phyloP scores from a whole-genome alignment of 2,888 invertebrate genomes.

The Melanophora roralis region DNA sequence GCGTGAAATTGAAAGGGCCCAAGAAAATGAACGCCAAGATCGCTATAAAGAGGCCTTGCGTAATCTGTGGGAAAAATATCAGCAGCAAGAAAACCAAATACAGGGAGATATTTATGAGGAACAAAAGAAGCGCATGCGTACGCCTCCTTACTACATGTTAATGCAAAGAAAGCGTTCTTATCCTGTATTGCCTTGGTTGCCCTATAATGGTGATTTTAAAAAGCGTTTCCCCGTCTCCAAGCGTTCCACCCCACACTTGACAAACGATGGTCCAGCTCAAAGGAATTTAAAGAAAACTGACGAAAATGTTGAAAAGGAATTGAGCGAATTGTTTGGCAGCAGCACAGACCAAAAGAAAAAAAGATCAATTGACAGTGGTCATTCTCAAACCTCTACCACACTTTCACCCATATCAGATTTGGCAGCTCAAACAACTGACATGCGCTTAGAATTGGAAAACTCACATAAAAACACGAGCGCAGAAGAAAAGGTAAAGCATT shows the following conservation, averaged over 20 bases:
- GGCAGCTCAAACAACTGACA: constrained; percentile 65
- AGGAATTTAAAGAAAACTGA: constrained; percentile 79
- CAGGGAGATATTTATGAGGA: constrained; percentile 73
- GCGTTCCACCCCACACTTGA: constrained; percentile 80
- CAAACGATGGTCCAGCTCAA: constrained; percentile 69
- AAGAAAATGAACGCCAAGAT: constrained; percentile 74
- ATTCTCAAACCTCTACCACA: constrained; percentile 57
- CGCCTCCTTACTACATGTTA: constrained; percentile 72
- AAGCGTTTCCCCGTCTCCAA: constrained; percentile 84
- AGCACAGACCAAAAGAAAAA: constrained; percentile 78
- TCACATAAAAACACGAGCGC: constrained; percentile 48
- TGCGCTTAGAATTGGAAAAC: constrained; percentile 67
- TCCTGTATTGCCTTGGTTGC: constrained; percentile 77
- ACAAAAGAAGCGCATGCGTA: constrained; percentile 72
- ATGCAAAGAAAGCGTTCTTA: constrained; percentile 76
- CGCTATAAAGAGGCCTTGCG: constrained; percentile 74
- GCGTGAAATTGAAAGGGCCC: constrained; percentile 75
- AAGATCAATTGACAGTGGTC: constrained; percentile 74
- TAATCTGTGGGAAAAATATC: constrained; percentile 75
- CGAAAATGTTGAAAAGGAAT: constrained; percentile 83
- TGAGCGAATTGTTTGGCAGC: constrained; percentile 82
- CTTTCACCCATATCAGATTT: constrained; percentile 57
- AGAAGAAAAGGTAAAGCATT: constrained; percentile 25
- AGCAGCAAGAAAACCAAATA: constrained; percentile 74
- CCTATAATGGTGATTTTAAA: constrained; percentile 73